Evolutionary conservation across 2,113 vertebrate species (phyloP), one percentile per base, ranked within the genome.

Genomic region (Patagioenas fasciata): DNA sequence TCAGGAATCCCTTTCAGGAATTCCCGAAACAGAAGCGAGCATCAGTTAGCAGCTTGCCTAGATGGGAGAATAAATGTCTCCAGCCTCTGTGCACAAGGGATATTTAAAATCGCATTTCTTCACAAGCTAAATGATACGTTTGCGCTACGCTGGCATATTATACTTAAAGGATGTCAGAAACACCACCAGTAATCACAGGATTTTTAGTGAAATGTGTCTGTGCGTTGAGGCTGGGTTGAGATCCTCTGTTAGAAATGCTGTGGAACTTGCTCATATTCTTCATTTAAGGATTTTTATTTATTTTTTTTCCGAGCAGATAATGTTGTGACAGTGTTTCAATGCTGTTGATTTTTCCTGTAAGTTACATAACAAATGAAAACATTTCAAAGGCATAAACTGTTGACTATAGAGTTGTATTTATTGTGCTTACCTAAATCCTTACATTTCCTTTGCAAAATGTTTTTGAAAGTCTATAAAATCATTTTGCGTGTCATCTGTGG

Each of bases 41-140:
- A 17, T 44, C 42, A 44, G 42, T 44, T 44, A 94, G 87, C 80
- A 53, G 80, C 88, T 71, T 56, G 29, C 47, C 7, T 64, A 26
- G 83, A 20, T 56, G 70, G 84, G 58, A 77, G 88, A 80, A 51
- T 44, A 78, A 60, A 66, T 50, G 48, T 78, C 69, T 88, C 60
- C 89, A 81, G 83, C 70, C 84, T 93, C 69, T 44, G 13, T n/a
- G 34, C 34, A 9, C 23, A 74, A 95, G 38, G 73, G 88, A 44
- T 74, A 89, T 67, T 94, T 95, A 89, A 93, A 95, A 60, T 79
- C 66, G 57, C 70, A 24, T 92, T 81, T 88, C 67, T 38, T 78
- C 69, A 67, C 31, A 38, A 51, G 47, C 47, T 88, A 67, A 91
- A 73, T 62, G 15, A 21, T 18, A 38, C 9, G 42, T 74, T 91